These are phyloP conservation scores for Dioctria rufipes DNA, from an alignment of 2,888 invertebrate genomes.

Conservation along the genomic window DNA sequence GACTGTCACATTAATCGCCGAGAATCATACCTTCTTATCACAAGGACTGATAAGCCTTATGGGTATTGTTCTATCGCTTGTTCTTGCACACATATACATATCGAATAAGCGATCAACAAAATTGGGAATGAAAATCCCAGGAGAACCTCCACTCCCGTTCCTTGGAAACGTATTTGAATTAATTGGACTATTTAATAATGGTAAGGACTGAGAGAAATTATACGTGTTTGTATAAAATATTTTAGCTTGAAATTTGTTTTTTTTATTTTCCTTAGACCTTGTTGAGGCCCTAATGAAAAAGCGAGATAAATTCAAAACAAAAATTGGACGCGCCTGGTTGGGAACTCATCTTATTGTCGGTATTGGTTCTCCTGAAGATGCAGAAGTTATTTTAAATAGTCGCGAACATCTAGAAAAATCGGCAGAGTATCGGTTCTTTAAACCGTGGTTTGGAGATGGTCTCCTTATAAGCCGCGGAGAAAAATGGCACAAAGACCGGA, in stretches of 20 bases:
- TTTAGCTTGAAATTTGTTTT: too few relatives aligned
- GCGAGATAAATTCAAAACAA: conserved; percentile 68
- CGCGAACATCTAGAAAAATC: conserved; percentile 83
- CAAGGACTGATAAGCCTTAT: too few relatives aligned
- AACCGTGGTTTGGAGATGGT: conserved; percentile 87
- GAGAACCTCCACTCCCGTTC: conserved; percentile 77
- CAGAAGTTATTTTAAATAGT: conserved; percentile 82
- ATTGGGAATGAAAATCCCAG: conserved; percentile 79
- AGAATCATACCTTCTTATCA: too few relatives aligned
- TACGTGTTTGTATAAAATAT: too few relatives aligned
- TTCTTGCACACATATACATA: neutral
- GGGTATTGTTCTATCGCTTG: too few relatives aligned
- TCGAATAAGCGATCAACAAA: conserved; percentile 60
- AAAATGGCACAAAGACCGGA: conserved; percentile 87
- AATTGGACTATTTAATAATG: conserved; percentile 74
- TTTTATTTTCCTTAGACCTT: neutral
- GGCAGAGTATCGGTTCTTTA: conserved; percentile 81
- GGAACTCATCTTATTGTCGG: conserved; percentile 80
- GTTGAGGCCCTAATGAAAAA: neutral
- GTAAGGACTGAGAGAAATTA: too few relatives aligned
- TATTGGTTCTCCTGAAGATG: conserved; percentile 79
- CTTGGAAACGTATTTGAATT: conserved; percentile 76
- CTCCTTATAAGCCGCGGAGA: conserved; percentile 83
- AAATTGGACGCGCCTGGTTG: conserved; percentile 82
- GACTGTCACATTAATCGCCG: too few relatives aligned